phyloP scores from a whole-genome alignment of 2,888 invertebrate species.

The Zygogramma bicolorata region DNA sequence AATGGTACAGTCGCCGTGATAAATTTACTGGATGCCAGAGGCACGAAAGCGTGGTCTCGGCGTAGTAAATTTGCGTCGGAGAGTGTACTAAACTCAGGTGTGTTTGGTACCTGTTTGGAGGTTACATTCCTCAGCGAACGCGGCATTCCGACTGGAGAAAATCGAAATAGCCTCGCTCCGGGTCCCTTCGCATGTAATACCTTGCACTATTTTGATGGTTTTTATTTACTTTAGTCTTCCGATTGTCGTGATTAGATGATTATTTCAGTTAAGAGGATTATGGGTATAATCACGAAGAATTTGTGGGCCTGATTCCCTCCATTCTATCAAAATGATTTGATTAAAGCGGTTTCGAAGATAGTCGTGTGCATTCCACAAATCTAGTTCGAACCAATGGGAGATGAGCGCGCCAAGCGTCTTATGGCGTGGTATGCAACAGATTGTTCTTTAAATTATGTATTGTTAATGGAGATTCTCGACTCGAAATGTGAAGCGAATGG shows the following conservation, averaged over 20 bases:
- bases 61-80: slow-evolving; percentile 46
- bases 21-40: slow-evolving; percentile 51
- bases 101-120: slow-evolving; percentile 65
- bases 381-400: slow-evolving; percentile 48
- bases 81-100: slow-evolving; percentile 67
- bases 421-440: not conserved
- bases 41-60: slow-evolving; percentile 32
- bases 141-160: slow-evolving; percentile 67
- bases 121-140: slow-evolving; percentile 66
- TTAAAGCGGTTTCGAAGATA: slow-evolving; percentile 2
- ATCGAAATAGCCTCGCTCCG: slow-evolving; percentile 56
- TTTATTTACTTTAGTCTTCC: not conserved
- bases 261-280: not conserved
- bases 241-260: not conserved
- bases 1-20: slow-evolving; percentile 56
- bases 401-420: slow-evolving; percentile 50
- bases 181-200: slow-evolving; percentile 35
- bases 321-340: not conserved
- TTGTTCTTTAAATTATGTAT: not conserved
- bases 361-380: slow-evolving; percentile 35
- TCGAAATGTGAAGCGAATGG: too few relatives aligned
- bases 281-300: not conserved
- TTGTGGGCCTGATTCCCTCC: not conserved
- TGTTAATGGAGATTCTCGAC: not conserved
- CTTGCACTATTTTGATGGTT: slow-evolving; percentile 11